Evolutionary conservation across 2,113 vertebrate genomes (phyloP), one percentile per base, ranked within the genome.

Genomic region (Paracanthobrama guichenoti): DNA sequence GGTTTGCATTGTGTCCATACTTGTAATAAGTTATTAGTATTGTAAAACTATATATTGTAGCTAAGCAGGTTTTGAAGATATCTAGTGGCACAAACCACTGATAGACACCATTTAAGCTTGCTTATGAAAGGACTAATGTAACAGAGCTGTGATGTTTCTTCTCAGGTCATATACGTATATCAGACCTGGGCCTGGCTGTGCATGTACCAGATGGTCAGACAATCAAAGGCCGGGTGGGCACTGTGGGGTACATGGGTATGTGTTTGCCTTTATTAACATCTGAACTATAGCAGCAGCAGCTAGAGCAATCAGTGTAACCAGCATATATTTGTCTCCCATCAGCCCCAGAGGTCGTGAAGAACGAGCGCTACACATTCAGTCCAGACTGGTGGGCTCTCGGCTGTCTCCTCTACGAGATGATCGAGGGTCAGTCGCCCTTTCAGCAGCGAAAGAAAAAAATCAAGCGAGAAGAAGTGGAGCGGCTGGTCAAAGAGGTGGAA

Each of bases 171-270:
- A 99, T 99, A 89, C 95, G 98, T 46, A 99, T 99, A 90, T 99
- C 98, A 6, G 98, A 99, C 89, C 92, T 99, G 88, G 98, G 98
- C 6, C 90, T 99, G 64, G 97, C 98, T 0, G 96, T 99, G 55
- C 93, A 97, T 0, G 95, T 99, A 22, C 97, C 98, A 0, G 97
- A 99, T 66, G 96, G 95, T 18, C 94, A 99, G 87, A 97, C 94
- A 60, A 99, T 99, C 88, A 98, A 97, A 83, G 98, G 98, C 28
- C 94, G 98, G 0, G 98, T 99, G 81, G 98, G 98, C 39, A 99
- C 98, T 0, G 98, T 99, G n/a, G 98, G 98, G 66, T 99, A 99
- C 91, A 99, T 99, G 98, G 95, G 98, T 99, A 80, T 96, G 97
- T 93, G 72, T 76, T 48, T 71, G 46, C 7, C 44, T 24, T 18